A percentile compares a stretch with the other conserved stretches of the same genome.
These are phyloP conservation scores for Leptopilina drosophilae DNA, from an alignment of 2,888 invertebrate genomes.

Conservation along the genomic window DNA sequence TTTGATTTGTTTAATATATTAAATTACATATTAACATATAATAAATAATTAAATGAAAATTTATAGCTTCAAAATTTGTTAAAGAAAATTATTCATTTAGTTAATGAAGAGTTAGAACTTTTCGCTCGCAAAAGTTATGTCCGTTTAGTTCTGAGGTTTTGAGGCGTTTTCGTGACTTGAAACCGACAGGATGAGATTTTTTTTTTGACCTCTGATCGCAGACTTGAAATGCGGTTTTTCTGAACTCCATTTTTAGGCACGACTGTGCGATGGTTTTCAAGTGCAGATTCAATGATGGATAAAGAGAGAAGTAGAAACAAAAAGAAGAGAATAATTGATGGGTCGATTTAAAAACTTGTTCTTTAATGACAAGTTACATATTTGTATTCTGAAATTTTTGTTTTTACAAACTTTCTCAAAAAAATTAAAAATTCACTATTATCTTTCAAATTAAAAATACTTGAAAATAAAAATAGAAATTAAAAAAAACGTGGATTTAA, in stretches of 20 bases:
- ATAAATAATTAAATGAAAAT: too few species aligned
- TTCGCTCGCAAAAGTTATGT: not conserved
- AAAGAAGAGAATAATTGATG: not conserved
- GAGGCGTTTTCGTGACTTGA: conserved; percentile 11
- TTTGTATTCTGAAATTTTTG: not conserved
- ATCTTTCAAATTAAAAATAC: too few species aligned
- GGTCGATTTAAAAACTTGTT: not conserved
- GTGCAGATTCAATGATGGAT: conserved; percentile 9
- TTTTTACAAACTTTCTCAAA: not conserved
- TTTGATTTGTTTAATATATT: too few species aligned
- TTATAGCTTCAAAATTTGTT: too few species aligned
- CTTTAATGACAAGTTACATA: not conserved
- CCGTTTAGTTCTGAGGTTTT: not conserved
- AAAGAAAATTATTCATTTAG: not conserved
- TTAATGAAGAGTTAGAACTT: not conserved
- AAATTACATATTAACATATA: too few species aligned
- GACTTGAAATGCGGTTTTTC: conserved; percentile 7
- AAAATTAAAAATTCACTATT: not conserved
- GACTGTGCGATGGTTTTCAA: not conserved
- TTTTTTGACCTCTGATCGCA: conserved; percentile 7
- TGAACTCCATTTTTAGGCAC: conserved; percentile 17
- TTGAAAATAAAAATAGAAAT: too few species aligned
- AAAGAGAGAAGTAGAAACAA: not conserved
- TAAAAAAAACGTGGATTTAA: not conserved
- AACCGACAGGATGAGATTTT: conserved; percentile 22